Evolutionary conservation across 2,797 vertebrate genomes (phyloP).

Genomic region (Melanotaenia boesemani): DNA sequence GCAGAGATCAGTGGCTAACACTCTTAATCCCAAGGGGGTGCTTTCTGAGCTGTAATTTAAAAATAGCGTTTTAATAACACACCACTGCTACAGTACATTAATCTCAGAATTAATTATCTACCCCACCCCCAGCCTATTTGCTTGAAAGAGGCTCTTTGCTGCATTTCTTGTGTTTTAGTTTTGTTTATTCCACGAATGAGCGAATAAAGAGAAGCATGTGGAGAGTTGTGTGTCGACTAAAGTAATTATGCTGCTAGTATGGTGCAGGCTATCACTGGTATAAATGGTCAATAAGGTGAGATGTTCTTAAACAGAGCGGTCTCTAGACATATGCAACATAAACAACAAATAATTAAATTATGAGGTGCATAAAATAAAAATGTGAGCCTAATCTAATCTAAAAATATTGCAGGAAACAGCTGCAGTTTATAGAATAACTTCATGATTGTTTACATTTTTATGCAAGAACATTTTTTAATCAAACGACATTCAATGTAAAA

Average conservation of each 20-base stretch:
- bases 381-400: conserved; percentile 64
- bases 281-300: conserved; percentile 73
- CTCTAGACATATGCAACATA: conserved; percentile 34
- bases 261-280: conserved; percentile 45
- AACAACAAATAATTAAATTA: conserved; percentile 72
- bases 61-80: conserved; percentile 89
- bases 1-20: conserved; percentile 86
- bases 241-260: conserved; percentile 75
- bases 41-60: conserved; percentile 88
- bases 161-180: conserved; percentile 82
- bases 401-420: conserved; percentile 69
- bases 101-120: conserved; percentile 87
- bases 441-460: conserved; percentile 73
- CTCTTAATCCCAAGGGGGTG: conserved; percentile 84
- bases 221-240: conserved; percentile 68
- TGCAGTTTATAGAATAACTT: conserved; percentile 56
- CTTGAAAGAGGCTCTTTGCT: conserved; percentile 82
- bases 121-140: conserved; percentile 83
- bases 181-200: conserved; percentile 81
- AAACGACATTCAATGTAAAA: conserved; percentile 71
- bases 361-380: conserved; percentile 58
- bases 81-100: conserved; percentile 86
- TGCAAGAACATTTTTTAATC: conserved; percentile 76
- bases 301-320: conserved; percentile 41
- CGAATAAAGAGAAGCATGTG: conserved; percentile 79